Evolutionary conservation across 35 echinoderm and acorn worm species (phyloP).

Genomic region (Apostichopus californicus): DNA sequence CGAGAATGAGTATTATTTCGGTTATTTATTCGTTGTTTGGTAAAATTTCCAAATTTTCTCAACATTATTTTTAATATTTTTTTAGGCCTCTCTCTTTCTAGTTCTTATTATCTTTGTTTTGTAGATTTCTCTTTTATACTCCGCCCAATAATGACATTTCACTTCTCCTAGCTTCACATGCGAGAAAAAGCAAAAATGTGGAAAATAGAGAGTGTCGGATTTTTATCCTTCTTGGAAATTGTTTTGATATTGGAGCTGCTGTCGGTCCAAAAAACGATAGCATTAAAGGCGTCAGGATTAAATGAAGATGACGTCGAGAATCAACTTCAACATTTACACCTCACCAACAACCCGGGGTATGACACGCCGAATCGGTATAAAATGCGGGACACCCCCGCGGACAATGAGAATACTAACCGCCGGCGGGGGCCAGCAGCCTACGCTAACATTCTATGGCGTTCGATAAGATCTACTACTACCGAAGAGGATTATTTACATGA

Average conservation of each 20-base stretch:
- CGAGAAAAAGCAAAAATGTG: background rate
- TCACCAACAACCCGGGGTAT: background rate
- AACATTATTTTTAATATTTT: too few relatives aligned
- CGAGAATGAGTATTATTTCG: too few relatives aligned
- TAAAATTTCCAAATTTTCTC: too few relatives aligned
- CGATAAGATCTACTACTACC: too few relatives aligned
- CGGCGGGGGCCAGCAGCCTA: background rate
- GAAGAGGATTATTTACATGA: background rate
- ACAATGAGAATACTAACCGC: background rate
- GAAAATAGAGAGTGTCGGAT: background rate
- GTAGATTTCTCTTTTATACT: too few relatives aligned
- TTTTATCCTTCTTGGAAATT: background rate
- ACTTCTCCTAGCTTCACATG: too few relatives aligned
- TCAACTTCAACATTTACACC: background rate
- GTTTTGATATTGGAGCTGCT: slow-evolving; percentile 14
- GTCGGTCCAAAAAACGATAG: background rate
- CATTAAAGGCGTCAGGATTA: background rate
- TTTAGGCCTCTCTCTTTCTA: too few relatives aligned
- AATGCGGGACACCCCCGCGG: background rate
- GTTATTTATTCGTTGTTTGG: too few relatives aligned
- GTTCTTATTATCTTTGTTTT: too few relatives aligned
- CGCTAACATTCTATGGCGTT: background rate
- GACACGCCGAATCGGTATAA: background rate
- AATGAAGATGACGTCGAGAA: background rate
- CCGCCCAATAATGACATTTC: too few relatives aligned